These are phyloP conservation scores for Arrhopalites spinosus DNA, from an alignment of 2,888 invertebrate genomes.

Conservation along the genomic window DNA sequence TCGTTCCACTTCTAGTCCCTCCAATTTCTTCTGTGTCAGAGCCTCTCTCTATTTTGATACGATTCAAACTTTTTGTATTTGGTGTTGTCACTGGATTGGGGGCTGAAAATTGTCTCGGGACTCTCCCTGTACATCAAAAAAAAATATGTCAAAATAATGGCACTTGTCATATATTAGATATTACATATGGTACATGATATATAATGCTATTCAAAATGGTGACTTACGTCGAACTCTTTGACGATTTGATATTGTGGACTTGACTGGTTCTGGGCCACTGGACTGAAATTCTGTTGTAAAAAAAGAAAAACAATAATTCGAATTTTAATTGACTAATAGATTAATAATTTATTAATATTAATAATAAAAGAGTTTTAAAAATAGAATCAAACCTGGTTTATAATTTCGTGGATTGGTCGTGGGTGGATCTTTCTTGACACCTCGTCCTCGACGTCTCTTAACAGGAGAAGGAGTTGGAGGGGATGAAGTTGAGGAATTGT, in stretches of 20 bases:
- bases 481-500: conserved; percentile 4
- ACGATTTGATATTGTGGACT: conserved; percentile 33
- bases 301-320: neutral
- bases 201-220: no score
- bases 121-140: no score
- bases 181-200: no score
- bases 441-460: conserved; percentile 33
- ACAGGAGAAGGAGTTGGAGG: conserved; percentile 10
- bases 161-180: no score
- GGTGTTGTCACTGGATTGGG: neutral
- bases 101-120: conserved; percentile 23
- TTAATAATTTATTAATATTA: neutral
- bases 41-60: conserved; percentile 23
- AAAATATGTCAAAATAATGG: no score
- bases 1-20: conserved; percentile 15
- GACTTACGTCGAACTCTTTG: conserved; percentile 34
- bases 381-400: no score
- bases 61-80: neutral
- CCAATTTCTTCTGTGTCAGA: conserved; percentile 23
- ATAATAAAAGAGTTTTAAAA: no score
- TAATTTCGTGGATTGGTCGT: no score
- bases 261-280: conserved; percentile 14
- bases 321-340: neutral
- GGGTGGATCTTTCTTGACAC: conserved; percentile 27
- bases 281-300: conserved; percentile 23